These are phyloP conservation scores for Toxotes chatareus DNA, from an alignment of 2,113 vertebrate genomes.

Conservation along the genomic window DNA sequence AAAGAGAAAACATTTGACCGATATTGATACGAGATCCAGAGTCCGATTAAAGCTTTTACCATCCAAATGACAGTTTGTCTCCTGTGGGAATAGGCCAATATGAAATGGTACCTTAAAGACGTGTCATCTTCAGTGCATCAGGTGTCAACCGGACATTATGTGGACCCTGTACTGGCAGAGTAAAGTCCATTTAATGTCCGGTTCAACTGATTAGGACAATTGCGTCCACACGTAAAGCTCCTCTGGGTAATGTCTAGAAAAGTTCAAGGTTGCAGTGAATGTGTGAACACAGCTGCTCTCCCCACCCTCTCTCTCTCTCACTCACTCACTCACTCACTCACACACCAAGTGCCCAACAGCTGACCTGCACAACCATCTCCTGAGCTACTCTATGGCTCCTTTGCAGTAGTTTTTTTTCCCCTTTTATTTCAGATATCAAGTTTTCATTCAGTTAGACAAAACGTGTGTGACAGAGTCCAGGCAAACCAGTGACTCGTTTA, in stretches of 20 bases:
- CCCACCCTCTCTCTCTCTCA: too few species aligned
- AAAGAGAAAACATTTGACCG: background rate
- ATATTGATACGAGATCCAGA: background rate
- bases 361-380: background rate
- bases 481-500: background rate
- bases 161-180: too few species aligned
- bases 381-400: background rate
- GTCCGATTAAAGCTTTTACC: background rate
- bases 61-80: background rate
- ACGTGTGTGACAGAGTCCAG: background rate
- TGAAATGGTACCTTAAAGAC: background rate
- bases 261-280: too few species aligned
- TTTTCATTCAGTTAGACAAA: background rate
- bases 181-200: too few species aligned
- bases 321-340: too few species aligned
- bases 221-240: too few species aligned
- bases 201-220: too few species aligned
- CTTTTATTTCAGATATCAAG: background rate
- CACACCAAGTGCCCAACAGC: background rate
- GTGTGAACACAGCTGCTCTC: too few species aligned
- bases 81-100: background rate
- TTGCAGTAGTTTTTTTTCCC: too few species aligned
- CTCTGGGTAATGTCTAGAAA: too few species aligned
- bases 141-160: too few species aligned
- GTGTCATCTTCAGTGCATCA: background rate